Evolutionary conservation across 30 jellyfish, hydroid and myxozoan species (phyloP).

Genomic region (Aurelia coerulea): DNA sequence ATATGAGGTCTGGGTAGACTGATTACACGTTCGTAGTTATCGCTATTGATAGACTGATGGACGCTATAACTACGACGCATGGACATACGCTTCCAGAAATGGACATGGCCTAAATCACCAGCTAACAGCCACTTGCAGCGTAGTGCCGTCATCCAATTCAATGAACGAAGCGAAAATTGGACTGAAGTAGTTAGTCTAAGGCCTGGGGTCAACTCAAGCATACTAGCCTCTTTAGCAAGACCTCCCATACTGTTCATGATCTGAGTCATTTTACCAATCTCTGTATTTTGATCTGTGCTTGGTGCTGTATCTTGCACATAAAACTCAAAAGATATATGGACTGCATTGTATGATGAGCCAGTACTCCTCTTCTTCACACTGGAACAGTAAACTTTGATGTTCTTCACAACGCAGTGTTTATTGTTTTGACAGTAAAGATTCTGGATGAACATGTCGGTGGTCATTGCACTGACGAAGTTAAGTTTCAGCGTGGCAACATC

Average conservation of each 20-base stretch:
- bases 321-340: conserved; percentile 69
- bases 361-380: conserved; percentile 72
- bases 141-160: no score
- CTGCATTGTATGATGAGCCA: conserved; percentile 40
- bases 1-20: no score
- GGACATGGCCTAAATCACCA: no score
- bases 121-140: no score
- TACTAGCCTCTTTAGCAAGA: conserved; percentile 48
- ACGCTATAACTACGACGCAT: no score
- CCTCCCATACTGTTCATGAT: conserved; percentile 30
- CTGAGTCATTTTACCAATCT: conserved; percentile 56
- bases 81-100: no score
- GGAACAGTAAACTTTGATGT: conserved; percentile 71
- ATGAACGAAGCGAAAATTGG: no score
- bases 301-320: conserved; percentile 53
- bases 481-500: conserved; percentile 50
- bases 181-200: no score
- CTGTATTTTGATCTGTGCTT: conserved; percentile 53
- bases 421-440: conserved; percentile 52
- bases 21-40: no score
- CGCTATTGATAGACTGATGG: no score
- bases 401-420: conserved; percentile 76
- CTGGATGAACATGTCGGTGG: conserved; percentile 58
- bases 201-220: no score
- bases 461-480: conserved; percentile 65